Base-by-base conservation (phyloP, 2,888 invertebrate species). In the Tanytarsus gracilentus region DNA sequence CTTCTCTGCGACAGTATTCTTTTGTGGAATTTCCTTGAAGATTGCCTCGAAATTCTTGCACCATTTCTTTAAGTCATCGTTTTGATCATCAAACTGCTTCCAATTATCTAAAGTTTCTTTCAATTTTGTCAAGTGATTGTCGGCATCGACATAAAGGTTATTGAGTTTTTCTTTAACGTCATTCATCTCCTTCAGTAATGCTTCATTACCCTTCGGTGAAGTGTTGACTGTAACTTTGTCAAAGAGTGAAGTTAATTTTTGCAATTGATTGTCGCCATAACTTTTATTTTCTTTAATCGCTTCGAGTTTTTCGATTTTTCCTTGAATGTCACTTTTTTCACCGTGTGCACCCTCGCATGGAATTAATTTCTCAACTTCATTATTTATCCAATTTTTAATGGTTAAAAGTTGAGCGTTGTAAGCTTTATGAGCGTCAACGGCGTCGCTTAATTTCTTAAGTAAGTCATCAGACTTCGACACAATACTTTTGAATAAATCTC, bases 401-500 rank as follows among this genome's bases (percentile, higher is more conserved):
- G 82, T 79, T 65, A 86, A 83, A 61, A 87, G 81, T 51, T 84
- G 78, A 59, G 82, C 79, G 65, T 88, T 87, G 61, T 91, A 83
- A 62, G 86, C 82, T 69, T 85, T 85, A 69, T 96, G 95, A 65
- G 86, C 86, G 64, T 87, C 85, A 1, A 92, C 91, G 69, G 91
- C 89, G 60, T 84, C 84, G 66, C 92, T 91, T 60, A 95, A 77
- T 70, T 89, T 89, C 59, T 85, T 83, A 65, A 94, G 77, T 2
- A 94, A 78, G 69, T 90, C 88, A 71, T 90, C 88, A 2, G 88
- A 94, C 74, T 92, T 91, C 0, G 82, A 79, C 0, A 90, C 90
- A 65, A 95, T 92, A 65, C 87, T 88, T 67, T 87, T 84, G 75
- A 93, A 95, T 18, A 94, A 75, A 68, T 89, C 85, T 69, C 90